Base-by-base conservation (phyloP, 2,888 invertebrate species). In the Brenthis ino region DNA sequence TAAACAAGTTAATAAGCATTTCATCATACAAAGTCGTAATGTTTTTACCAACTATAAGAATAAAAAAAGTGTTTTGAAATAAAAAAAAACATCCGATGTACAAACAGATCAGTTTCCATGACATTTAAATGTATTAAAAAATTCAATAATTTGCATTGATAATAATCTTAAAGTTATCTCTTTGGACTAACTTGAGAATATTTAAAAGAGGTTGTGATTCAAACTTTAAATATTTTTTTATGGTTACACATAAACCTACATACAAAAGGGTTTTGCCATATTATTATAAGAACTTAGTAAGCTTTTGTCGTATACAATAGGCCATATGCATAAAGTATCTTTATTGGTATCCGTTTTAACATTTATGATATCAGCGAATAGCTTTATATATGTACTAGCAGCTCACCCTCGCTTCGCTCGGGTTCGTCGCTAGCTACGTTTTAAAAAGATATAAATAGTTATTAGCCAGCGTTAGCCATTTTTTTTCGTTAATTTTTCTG, bases 121-220 rank as follows among this genome's bases (percentile, higher is more conserved):
- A 50, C 60, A 50, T 60, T 50, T 50, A 13, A 50, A 16, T 33
- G 48, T 48, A 48, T 56, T 28, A 60, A 60, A 60, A 60, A 28
- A 50, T 24, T 48, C 48, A n/a, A 48, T 8, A 6, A 58, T 58
- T 58, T 60, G 28, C 28, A 60, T 28, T 28, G 24, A 12, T 58
- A 58, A 58, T 48, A 24, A 28, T 48, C 11, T n/a, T n/a, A 24
- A 60, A 8, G 28, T 28, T 58, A 24, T 11, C 28, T 58, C 13
- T 43, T 11, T 11, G 37, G 37, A 43, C 37, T 11, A 43, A 43
- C 11, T 3, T 43, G 37, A 43, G 37, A 8, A 43, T 43, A 8
- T 43, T 43, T 11, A 43, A 37, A 6, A 8, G 37, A 43, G 11
- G 37, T 43, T 51, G 51, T 51, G 51, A 51, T 51, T 51, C 51